Evolutionary conservation across 1,140 invertebrate species (phyloP).

Genomic region (Heliothis subflexa): DNA sequence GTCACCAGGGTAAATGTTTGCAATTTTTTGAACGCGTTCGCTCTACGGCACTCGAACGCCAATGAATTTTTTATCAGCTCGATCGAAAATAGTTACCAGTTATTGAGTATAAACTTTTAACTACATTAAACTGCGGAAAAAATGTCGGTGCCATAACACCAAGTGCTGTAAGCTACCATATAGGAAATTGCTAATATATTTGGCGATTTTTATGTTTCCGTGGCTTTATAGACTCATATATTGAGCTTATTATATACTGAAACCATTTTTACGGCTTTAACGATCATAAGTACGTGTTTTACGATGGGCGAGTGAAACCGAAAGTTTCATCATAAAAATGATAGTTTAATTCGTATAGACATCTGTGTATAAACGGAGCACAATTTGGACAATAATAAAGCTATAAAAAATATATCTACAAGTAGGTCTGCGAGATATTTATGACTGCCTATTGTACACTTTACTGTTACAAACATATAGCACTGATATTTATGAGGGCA

Average conservation of each 20-base stretch:
- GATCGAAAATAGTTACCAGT: constrained; percentile 31
- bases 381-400: constrained; percentile 6
- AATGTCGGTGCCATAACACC: constrained; percentile 43
- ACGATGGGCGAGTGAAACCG: constrained; percentile 58
- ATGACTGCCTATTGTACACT: constrained; percentile 8
- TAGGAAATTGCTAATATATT: constrained; percentile 78
- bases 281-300: constrained; percentile 78
- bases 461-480: background rate
- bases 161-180: constrained; percentile 63
- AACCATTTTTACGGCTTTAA: constrained; percentile 74
- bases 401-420: constrained; percentile 10
- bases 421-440: background rate
- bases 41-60: background rate
- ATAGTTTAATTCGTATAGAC: constrained; percentile 48
- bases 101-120: constrained; percentile 46
- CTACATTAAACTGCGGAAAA: constrained; percentile 47
- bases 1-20: background rate
- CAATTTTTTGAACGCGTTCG: background rate
- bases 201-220: constrained; percentile 76
- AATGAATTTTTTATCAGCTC: constrained; percentile 27
- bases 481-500: background rate
- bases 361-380: constrained; percentile 16
- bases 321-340: constrained; percentile 38
- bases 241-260: constrained; percentile 74
- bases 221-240: constrained; percentile 79